Base-by-base conservation (phyloP, 2,888 invertebrate genomes). In the Netelia melanura region DNA sequence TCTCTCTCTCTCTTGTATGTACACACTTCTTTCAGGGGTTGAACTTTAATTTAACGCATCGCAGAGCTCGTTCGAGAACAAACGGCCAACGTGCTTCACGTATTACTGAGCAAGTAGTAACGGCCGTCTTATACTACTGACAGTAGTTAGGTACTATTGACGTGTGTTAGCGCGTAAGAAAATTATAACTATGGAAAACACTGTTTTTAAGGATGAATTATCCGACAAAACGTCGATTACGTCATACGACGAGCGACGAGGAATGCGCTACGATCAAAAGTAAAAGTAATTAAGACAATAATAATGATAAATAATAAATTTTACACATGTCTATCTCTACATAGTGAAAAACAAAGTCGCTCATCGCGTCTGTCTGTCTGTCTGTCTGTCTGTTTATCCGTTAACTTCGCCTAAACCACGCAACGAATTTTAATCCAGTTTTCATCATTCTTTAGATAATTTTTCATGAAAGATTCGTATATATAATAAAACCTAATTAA, bases 1-100 rank as follows among this genome's bases (percentile, higher is more conserved):
- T 80, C 81, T 30, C 30, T 0, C 5, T 30, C 30, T 5, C 30
- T 30, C 30, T 30, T 30, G 30, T 30, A 30, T 30, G 30, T 72
- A 65, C 14, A 38, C 43, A 61, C 54, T 64, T 17, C 48, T 54
- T 88, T 90, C 86, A 89, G 89, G 89, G 90, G 89, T 92, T 91
- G 90, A 91, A 91, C 90, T 92, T 92, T 92, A 93, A 93, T 93
- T 93, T 93, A 93, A 93, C 93, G 93, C 93, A 92, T 93, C 92
- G 91, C 81, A 80, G 88, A 86, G 87, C 87, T 75, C 87, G 85
- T 84, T 85, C 72, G 72, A 85, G 76, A 85, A 72, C 79, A 79
- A 82, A 65, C 85, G 72, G 62, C 75, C 82, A 85, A 85, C 85
- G 82, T 82, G 79, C 82, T 85, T 76, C 79, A 56, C 76, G 76